Base-by-base conservation (phyloP, 2,888 invertebrate genomes). In the Plagodis dolabraria region DNA sequence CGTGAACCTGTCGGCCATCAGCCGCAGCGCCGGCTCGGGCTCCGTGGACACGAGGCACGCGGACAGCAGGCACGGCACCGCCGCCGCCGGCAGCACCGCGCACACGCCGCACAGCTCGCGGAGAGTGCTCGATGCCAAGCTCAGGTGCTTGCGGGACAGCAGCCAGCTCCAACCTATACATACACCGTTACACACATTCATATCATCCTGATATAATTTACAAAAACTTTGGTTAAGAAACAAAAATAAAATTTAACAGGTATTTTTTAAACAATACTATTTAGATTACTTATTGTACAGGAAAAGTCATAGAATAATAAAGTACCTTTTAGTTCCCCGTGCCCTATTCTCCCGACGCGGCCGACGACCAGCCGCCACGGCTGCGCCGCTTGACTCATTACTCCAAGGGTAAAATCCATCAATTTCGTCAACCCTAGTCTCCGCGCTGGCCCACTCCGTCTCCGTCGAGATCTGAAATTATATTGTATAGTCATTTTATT, bases 41-140 rank as follows among this genome's bases (percentile, higher is more conserved):
- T 99, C 99, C 61, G 99, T 94, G 65, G 98, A 98, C 47, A 99
- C 98, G 57, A 99, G 94, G 88, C 99, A 99, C n/a, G 99, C 99
- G 70, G 98, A 98, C 69, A 99, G 94, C 71, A 99, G 97, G 84
- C 97, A 96, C 0, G 99, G 99, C 67, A 95, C 96, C 67, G 96
- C 96, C 64, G 94, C 93, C 10, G 97, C 96, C 86, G 96, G 96
- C 87, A 98, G 94, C 67, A 97, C 94, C 54, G 95, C 94, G 89
- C 99, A 99, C 87, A 97, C 96, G 75, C 95, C 95, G 91, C 99
- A 99, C 77, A 98, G 95, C 76, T 98, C 98, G 79, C 97, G 97
- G 73, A 99, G 93, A 82, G 96, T 96, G 77, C 96, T 96, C 58
- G 98, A 98, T 22, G 97, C 97, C 79, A 96, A 96, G 68, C 96